A percentile compares a stretch with the other conserved stretches of the same genome.
Conservation (phyloP, 2,113 vertebrate genomes). For the Trogon melanurus region DNA sequence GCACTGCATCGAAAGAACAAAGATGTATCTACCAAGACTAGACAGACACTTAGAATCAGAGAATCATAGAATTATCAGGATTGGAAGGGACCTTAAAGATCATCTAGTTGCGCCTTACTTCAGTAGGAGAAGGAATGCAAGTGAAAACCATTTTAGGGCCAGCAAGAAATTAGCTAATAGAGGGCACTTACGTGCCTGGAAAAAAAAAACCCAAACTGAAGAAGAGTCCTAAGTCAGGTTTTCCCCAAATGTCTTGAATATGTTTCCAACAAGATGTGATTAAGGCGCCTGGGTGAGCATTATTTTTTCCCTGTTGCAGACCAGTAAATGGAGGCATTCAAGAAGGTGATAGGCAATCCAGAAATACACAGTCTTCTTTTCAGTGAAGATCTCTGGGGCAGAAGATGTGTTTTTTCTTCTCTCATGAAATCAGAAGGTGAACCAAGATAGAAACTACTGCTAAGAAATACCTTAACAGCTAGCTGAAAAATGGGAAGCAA, state of each 20-base stretch:
- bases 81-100: too few relatives aligned
- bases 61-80: too few relatives aligned
- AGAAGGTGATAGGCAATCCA: not conserved
- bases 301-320: not conserved
- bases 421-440: not conserved
- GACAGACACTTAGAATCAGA: too few relatives aligned
- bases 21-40: not conserved
- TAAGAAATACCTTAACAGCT: not conserved
- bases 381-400: not conserved
- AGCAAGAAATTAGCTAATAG: not conserved
- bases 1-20: not conserved
- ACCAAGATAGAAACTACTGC: not conserved
- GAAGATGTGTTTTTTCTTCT: not conserved
- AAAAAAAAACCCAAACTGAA: not conserved
- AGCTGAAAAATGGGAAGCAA: constrained; percentile 27
- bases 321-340: not conserved
- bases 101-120: not conserved
- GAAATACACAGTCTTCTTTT: not conserved
- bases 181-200: not conserved
- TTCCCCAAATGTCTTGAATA: not conserved
- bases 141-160: not conserved
- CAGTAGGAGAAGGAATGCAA: not conserved
- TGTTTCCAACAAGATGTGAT: not conserved
- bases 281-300: not conserved
- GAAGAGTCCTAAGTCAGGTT: not conserved